These are phyloP conservation scores for Coelopa frigida DNA, from an alignment of 1,140 invertebrate species.

Conservation along the genomic window DNA sequence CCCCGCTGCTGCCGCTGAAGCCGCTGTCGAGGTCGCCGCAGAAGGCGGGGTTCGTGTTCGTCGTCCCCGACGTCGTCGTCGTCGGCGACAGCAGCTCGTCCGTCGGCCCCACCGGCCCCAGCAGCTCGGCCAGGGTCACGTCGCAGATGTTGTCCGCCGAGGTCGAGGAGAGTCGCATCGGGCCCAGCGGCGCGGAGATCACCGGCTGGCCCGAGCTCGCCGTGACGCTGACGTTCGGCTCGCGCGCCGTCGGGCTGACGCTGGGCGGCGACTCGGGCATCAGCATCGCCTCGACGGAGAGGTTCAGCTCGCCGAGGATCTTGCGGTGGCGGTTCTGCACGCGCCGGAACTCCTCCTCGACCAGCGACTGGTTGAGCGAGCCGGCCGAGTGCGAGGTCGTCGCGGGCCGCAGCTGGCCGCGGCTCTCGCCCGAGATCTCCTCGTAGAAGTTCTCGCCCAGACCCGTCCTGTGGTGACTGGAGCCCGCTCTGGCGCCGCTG, in stretches of 20 bases:
- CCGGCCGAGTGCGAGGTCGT: slow-evolving; percentile 34
- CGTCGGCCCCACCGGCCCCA: slow-evolving; percentile 56
- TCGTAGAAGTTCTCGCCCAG: slow-evolving; percentile 83
- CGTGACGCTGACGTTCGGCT: slow-evolving; percentile 45
- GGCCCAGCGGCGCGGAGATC: slow-evolving; percentile 8
- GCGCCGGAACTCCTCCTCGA: slow-evolving; percentile 71
- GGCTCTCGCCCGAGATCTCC: slow-evolving; percentile 56
- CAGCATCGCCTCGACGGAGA: slow-evolving; percentile 80
- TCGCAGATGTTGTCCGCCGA: slow-evolving; percentile 41
- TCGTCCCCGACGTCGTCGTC: slow-evolving; percentile 4
- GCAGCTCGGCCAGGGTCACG: slow-evolving; percentile 32
- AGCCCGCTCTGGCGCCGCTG: slow-evolving; percentile 40
- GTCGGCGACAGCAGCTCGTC: slow-evolving; percentile 63
- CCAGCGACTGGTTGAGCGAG: slow-evolving; percentile 57
- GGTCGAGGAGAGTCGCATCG: slow-evolving; percentile 24
- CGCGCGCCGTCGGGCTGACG: slow-evolving; percentile 27
- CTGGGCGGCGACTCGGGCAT: slow-evolving; percentile 56
- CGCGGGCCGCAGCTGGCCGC: slow-evolving; percentile 19
- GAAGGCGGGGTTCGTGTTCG: slow-evolving; percentile 16
- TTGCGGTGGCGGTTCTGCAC: slow-evolving; percentile 70
- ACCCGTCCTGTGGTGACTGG: slow-evolving; percentile 59
- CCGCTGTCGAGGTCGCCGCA: slow-evolving; percentile 67
- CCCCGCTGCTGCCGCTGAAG: slow-evolving; percentile 69
- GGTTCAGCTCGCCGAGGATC: slow-evolving; percentile 76
- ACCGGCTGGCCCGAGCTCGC: slow-evolving; percentile 31